Evolutionary conservation across 2,113 vertebrate genomes (phyloP), one percentile per base, ranked within the genome.

Genomic region (Montifringilla adamsi): DNA sequence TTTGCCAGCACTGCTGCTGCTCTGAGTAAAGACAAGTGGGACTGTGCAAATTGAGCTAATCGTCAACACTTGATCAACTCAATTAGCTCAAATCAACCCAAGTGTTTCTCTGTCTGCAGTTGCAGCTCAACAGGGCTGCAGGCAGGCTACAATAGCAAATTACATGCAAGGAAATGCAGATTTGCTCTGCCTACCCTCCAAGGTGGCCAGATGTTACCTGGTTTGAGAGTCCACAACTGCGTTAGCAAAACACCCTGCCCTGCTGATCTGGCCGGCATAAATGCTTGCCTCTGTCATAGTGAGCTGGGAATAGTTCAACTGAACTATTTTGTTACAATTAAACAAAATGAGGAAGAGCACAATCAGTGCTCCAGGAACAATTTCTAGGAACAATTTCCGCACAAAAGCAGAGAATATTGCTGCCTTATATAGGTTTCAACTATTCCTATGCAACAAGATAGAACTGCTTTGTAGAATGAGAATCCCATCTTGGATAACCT

Each of bases 71-170:
- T 84, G 69, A 95, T 94, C 92, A 96, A 95, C 81, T 84, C 84
- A 94, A 94, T 96, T 95, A 96, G 77, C 44, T 95, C 74, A 91
- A 95, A 96, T 96, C 90, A 93, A 50, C 90, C 77, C 69, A 87
- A 96, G 84, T 82, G 77, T 82, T 81, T 89, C 80, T 84, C 77
- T 81, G 64, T 66, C 87, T 93, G 66, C 73, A 59, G 64, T 89
- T 87, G 30, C 60, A 93, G 81, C 56, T 95, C 81, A 67, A 59
- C 64, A 59, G 4, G 0, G 63, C 74, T 47, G 39, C 68, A 84
- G 68, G 20, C 35, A 77, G 56, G 47, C 77, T 81, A 4, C 14
- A 77, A 16, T 3, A 10, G 66, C 66, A 81, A 58, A 72, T 52
- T 8, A 16, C 69, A 89, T 0, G 2, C 66, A 41, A 87, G 66